Evolutionary conservation across 2,888 invertebrate species (phyloP).

Genomic region (Drosophila stalkeri): DNA sequence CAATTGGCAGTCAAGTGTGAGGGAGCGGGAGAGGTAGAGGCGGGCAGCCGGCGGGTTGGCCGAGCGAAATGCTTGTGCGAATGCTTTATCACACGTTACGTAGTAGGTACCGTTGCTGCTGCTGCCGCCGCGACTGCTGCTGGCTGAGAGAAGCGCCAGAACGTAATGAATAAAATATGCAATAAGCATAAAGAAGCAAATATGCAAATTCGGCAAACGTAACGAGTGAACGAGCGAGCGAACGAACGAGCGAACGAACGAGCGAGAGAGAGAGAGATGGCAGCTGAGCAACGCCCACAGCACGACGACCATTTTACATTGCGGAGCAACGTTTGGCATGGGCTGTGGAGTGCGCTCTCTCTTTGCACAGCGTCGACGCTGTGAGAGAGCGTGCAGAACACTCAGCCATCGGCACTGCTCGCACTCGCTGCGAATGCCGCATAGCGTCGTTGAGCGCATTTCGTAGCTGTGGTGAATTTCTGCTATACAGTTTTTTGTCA

Average conservation of each 20-base stretch:
- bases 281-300: constrained; percentile 72
- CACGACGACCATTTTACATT: constrained; percentile 75
- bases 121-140: constrained; percentile 22
- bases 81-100: constrained; percentile 78
- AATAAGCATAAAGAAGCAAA: constrained; percentile 73
- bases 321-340: constrained; percentile 44
- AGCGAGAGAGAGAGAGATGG: constrained; percentile 40
- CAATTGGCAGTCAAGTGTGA: constrained; percentile 16
- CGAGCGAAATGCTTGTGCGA: constrained; percentile 56
- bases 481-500: constrained; percentile 43
- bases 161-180: constrained; percentile 80
- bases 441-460: constrained; percentile 32
- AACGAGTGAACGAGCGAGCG: constrained; percentile 1
- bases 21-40: background rate
- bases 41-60: background rate
- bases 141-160: constrained; percentile 59
- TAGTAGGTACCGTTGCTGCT: constrained; percentile 23
- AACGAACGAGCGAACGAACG: constrained; percentile 3
- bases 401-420: constrained; percentile 44
- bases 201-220: constrained; percentile 69
- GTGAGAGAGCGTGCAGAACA: constrained; percentile 50
- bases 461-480: constrained; percentile 68
- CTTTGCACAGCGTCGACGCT: constrained; percentile 46
- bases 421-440: constrained; percentile 31
- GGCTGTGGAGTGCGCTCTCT: constrained; percentile 47